phyloP scores from a whole-genome alignment of 2,113 vertebrate genomes.

The Peromyscus leucopus region DNA sequence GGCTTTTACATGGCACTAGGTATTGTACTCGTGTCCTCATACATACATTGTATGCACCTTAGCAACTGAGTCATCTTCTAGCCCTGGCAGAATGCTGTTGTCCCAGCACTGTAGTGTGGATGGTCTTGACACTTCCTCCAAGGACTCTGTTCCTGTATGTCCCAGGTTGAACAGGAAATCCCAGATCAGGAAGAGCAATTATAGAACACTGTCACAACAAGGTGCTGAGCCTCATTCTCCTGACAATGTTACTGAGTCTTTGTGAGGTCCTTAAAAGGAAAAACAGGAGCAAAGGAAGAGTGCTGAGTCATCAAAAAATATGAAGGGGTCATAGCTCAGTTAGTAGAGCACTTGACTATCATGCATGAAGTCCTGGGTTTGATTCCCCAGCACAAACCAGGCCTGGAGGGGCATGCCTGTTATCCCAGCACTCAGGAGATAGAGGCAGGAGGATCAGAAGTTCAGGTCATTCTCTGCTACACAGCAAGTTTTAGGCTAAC shows the following conservation, averaged over 20 bases:
- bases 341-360: background rate
- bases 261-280: too few relatives aligned
- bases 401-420: background rate
- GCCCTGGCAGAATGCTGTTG: rapidly evolving
- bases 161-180: background rate
- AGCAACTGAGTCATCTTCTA: background rate
- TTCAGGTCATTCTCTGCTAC: background rate
- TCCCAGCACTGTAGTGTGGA: background rate
- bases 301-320: background rate
- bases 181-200: rapidly evolving
- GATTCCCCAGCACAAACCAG: background rate
- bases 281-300: background rate
- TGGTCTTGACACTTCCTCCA: background rate
- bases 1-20: background rate
- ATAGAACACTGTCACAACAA: background rate
- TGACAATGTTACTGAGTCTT: background rate
- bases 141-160: background rate
- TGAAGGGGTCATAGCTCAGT: background rate
- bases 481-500: background rate
- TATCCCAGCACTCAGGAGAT: background rate
- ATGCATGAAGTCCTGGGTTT: background rate
- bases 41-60: too few relatives aligned
- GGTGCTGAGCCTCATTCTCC: rapidly evolving
- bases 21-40: background rate
- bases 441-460: background rate